Conservation (phyloP, 2,888 invertebrate genomes). For the Colostygia pectinataria region DNA sequence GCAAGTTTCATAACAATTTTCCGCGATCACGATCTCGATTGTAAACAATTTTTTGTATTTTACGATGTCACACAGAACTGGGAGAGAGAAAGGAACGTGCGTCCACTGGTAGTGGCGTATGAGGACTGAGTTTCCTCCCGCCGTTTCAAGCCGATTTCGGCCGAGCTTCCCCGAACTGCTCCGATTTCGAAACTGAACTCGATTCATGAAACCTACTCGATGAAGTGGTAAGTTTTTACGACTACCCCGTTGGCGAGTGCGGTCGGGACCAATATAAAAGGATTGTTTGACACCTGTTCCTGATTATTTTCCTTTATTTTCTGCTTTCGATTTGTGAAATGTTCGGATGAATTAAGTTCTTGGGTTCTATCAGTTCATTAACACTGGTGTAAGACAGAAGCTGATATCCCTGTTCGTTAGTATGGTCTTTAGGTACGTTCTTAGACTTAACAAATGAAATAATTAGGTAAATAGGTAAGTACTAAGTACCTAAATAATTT, state of each 20-base stretch:
- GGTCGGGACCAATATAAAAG: constrained; percentile 69
- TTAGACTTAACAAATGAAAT: too few relatives aligned
- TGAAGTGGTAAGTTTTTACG: constrained; percentile 82
- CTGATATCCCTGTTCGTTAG: neutral
- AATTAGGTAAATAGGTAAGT: too few relatives aligned
- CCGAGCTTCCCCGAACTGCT: constrained; percentile 51
- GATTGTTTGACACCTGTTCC: constrained; percentile 70
- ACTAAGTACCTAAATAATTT: too few relatives aligned
- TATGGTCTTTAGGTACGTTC: neutral
- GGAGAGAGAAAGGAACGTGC: constrained; percentile 30
- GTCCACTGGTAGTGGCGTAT: constrained; percentile 43
- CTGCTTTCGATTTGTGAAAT: constrained; percentile 23
- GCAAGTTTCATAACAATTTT: constrained; percentile 24
- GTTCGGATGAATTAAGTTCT: constrained; percentile 25
- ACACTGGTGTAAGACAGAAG: neutral
- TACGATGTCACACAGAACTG: constrained; percentile 62
- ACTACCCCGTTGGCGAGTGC: constrained; percentile 67
- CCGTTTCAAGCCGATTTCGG: constrained; percentile 52
- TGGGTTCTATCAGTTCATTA: constrained; percentile 6
- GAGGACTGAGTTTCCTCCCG: constrained; percentile 71
- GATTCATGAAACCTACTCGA: constrained; percentile 75
- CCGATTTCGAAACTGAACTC: constrained; percentile 51
- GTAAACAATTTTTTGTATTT: constrained; percentile 47
- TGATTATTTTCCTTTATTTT: constrained; percentile 53
- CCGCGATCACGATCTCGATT: constrained; percentile 22